phyloP scores from a whole-genome alignment of 2,888 invertebrate genomes.

The Scaptomyza polygonia region DNA sequence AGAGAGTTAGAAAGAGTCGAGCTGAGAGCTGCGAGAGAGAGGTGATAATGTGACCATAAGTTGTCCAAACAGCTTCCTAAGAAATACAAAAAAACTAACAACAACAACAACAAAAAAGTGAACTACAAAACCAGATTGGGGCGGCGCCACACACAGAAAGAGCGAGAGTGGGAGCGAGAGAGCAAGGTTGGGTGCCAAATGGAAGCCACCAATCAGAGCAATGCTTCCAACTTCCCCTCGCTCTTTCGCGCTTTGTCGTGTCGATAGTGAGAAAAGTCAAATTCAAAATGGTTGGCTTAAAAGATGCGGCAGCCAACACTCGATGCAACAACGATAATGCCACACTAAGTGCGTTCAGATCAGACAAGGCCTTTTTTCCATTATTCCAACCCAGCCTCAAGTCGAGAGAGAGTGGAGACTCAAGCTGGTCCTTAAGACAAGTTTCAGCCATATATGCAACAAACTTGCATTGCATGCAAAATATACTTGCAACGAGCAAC shows the following conservation, averaged over 20 bases:
- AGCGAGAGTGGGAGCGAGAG: conserved; percentile 15
- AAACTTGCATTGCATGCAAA: conserved; percentile 14
- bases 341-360: conserved; percentile 59
- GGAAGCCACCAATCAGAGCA: conserved; percentile 81
- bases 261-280: conserved; percentile 7
- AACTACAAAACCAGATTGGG: conserved; percentile 82
- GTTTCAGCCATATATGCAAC: conserved; percentile 6
- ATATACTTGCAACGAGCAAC: conserved; percentile 19
- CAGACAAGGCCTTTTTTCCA: conserved; percentile 40
- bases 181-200: conserved; percentile 21
- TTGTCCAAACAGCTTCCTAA: conserved; percentile 28
- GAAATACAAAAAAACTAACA: conserved; percentile 28
- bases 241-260: neutral
- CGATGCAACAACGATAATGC: conserved; percentile 54
- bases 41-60: conserved; percentile 26
- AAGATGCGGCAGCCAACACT: conserved; percentile 35
- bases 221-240: conserved; percentile 11
- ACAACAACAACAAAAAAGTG: conserved; percentile 11
- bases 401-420: neutral
- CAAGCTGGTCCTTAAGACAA: conserved; percentile 30
- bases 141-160: conserved; percentile 82
- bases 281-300: conserved; percentile 63
- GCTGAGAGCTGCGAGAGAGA: neutral
- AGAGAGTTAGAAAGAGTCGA: conserved; percentile 4
- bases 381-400: too few species aligned